Base-by-base conservation (phyloP, 1,140 invertebrate genomes). In the Stegodyphus mimosarum region DNA sequence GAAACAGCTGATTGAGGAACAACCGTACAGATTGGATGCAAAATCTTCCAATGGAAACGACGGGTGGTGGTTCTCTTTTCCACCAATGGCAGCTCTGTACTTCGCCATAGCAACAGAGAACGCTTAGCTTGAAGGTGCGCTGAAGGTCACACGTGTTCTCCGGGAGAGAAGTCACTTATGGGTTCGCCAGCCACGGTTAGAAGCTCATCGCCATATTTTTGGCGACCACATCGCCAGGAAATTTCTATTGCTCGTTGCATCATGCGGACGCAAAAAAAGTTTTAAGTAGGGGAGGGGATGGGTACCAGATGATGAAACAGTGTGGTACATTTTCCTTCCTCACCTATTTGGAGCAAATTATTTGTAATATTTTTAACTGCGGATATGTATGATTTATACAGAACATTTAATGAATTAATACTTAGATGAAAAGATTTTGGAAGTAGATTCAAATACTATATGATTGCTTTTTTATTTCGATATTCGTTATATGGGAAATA, bases 91-190 rank as follows among this genome's bases (percentile, higher is more conserved):
- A 67, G 33, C 64, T 15, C 6, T 15, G 50, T n/a, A 51, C 63
- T 33, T 84, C 73, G 81, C 81, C 81, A 84, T 84, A 84, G 81
- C 81, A 84, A 84, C 81, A 84, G 81, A 84, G 73, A 84, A 84
- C 81, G 72, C 81, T 83, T 73, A 3, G 71, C 72, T 49, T 60
- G 81, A 84, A 84, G 81, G 81, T 84, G 81, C 73, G 50, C 63
- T 84, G 81, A 84, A 84, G 81, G 81, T 84, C 81, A 84, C 81
- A 84, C 81, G 81, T 84, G 81, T 81, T 52, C 80, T 55, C 64
- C 69, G 33, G 9, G 71, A 83, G 18, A 48, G 50, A 75, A 69
- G 63, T 49, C 48, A 84, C 49, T 50, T 60, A 72, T 55, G 81
- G 7, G 50, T 15, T 75, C n/a, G 49, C 48, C 33, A 50, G 33